Base-by-base conservation (phyloP, 2,888 invertebrate species). In the Cremastobaeus sp. region DNA sequence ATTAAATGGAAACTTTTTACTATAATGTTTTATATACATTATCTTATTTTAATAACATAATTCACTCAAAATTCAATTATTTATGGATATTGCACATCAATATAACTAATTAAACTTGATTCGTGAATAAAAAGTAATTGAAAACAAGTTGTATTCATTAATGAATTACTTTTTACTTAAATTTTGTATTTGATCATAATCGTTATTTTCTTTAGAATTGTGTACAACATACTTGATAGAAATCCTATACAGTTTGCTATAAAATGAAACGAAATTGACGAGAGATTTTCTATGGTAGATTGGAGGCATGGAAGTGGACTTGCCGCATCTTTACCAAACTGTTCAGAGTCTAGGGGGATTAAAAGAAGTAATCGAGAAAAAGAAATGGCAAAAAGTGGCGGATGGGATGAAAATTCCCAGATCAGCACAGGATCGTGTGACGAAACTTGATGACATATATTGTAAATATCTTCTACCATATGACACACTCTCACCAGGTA, bases 391-490 rank as follows among this genome's bases (percentile, higher is more conserved):
- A 2, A 92, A 92, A 75, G 95, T 98, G 0, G 96, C 96, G 0
- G 96, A 96, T 79, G 91, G 93, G n/a, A 93, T 97, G 93, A 92
- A 93, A 81, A 93, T 96, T 79, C 93, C 93, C 0, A 94, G 93
- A 88, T 90, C 92, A 5, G 92, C 93, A 0, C 93, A 94, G 83
- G 94, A 95, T 81, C 91, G 95, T 41, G 93, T 93, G 1, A 93
- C 93, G 1, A 95, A 95, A 84, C 88, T 98, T 4, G 96, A 97
- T 83, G 93, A 94, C 77, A 93, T 96, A 35, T 98, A 97, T 85
- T 94, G 96, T 85, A 96, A 96, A 90, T 96, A 95, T 86, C 89
- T 98, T 41, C 88, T 98, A 76, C 95, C 96, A 0, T 98, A 97
- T 82, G 96, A 96, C 77, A 94, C 95, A 0, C 88, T 97, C 2